phyloP scores from a whole-genome alignment of 2,888 invertebrate genomes.

The Phorcus lineatus region DNA sequence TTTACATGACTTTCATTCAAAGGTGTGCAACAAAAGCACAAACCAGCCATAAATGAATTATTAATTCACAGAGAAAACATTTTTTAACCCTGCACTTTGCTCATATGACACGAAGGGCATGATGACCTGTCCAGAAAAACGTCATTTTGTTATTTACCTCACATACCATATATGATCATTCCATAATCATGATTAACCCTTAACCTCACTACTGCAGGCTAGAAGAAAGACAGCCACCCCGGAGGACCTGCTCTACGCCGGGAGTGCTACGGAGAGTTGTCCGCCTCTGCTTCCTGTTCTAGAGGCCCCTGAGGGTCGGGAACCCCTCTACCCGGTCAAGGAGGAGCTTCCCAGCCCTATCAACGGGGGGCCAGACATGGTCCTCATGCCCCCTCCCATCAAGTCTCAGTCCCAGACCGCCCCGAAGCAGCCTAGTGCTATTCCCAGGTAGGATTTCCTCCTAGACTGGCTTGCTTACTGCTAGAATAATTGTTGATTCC shows the following conservation, averaged over 20 bases:
- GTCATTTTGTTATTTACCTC: no score
- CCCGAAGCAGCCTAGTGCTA: background rate
- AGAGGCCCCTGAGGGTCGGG: constrained; percentile 57
- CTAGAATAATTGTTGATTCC: no score
- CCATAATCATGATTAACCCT: no score
- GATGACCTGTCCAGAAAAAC: no score
- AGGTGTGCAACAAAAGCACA: no score
- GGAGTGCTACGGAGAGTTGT: constrained; percentile 25
- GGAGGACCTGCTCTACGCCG: constrained; percentile 82
- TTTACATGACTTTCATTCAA: no score
- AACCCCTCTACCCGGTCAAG: constrained; percentile 5
- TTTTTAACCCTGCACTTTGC: no score
- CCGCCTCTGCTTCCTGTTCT: constrained; percentile 42
- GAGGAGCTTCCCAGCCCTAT: background rate
- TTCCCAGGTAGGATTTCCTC: background rate
- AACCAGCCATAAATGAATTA: no score
- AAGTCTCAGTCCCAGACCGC: constrained; percentile 36
- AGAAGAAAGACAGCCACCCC: constrained; percentile 76
- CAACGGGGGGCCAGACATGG: constrained; percentile 29
- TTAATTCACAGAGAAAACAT: no score
- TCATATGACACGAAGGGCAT: no score
- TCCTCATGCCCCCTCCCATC: constrained; percentile 60
- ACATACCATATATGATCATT: no score
- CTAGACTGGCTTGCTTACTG: no score
- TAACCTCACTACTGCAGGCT: constrained; percentile 47